phyloP scores from a whole-genome alignment of 2,888 invertebrate species.

The Philonicus albiceps region DNA sequence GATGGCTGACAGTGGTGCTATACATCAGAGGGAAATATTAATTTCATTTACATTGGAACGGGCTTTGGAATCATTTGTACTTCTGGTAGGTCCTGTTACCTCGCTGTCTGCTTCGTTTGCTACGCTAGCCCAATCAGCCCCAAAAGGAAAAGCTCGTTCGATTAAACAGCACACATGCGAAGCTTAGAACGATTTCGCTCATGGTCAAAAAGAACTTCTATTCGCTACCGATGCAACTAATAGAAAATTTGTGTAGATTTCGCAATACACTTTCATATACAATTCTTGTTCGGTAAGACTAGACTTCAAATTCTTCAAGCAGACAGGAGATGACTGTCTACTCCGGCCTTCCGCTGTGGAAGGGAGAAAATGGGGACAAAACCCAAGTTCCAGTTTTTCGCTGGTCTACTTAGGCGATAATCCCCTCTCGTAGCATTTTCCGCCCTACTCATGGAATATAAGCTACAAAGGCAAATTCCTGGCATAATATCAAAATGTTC shows the following conservation, averaged over 20 bases:
- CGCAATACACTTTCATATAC: neutral
- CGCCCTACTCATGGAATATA: neutral
- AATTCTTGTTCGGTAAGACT: neutral
- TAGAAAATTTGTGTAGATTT: too few relatives aligned
- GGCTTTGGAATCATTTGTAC: neutral
- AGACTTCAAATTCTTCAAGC: neutral
- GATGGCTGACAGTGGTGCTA: neutral
- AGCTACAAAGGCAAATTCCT: conserved; percentile 5
- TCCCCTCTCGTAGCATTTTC: neutral
- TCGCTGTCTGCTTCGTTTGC: neutral
- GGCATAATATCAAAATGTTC: conserved; percentile 16
- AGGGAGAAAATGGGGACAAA: neutral
- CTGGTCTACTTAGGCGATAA: neutral
- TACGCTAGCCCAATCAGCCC: neutral
- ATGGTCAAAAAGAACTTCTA: neutral
- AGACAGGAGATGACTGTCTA: neutral
- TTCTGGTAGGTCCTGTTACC: neutral
- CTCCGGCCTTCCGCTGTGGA: neutral
- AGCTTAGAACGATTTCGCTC: neutral
- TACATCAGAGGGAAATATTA: neutral
- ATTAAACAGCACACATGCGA: too few relatives aligned
- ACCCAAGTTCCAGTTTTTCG: neutral
- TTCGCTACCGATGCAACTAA: neutral
- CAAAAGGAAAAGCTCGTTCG: neutral
- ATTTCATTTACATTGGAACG: neutral